Evolutionary conservation across 2,888 invertebrate species (phyloP), one percentile per base, ranked within the genome.

Genomic region (Calephelis perditalis): DNA sequence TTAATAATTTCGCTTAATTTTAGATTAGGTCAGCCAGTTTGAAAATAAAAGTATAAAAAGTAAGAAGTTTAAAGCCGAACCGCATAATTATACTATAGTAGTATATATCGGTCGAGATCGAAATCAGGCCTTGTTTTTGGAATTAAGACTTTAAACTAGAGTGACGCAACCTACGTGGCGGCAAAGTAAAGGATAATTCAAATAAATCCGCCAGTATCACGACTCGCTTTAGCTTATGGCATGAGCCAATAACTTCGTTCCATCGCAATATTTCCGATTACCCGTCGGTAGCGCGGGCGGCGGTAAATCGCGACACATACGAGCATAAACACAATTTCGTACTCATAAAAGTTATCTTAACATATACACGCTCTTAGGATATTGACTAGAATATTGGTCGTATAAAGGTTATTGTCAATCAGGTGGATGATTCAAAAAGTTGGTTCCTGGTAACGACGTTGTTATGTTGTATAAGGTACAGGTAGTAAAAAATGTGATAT

Each of bases 291-390:
- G 66, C 65, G 67, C 67, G 70, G 70, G 68, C 78, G 71, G 68
- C 78, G 79, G 79, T 81, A 85, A 86, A 86, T 86, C 86, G 82
- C 81, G 77, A 81, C 79, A 76, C 74, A 74, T 71, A 71, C 73
- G 73, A 74, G 75, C 82, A 84, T 89, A 89, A 90, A 90, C 84
- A 88, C 88, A 89, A 90, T 90, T 87, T 84, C 76, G 77, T 76
- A 78, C 84, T 86, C 89, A 88, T 90, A 90, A 89, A 89, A 89
- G 88, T 89, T 88, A 89, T 81, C 85, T 84, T 67, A 70, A 73
- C 77, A 70, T 71, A 59, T 74, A 72, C 71, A 70, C 67, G 70
- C 65, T 64, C 65, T 58, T 56, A 67, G 65, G 61, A 63, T 52
- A 52, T 49, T 49, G 49, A 49, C 46, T 46, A 15, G 49, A 36